phyloP scores from a whole-genome alignment of 2,113 vertebrate species.

The Burhinus bistriatus region DNA sequence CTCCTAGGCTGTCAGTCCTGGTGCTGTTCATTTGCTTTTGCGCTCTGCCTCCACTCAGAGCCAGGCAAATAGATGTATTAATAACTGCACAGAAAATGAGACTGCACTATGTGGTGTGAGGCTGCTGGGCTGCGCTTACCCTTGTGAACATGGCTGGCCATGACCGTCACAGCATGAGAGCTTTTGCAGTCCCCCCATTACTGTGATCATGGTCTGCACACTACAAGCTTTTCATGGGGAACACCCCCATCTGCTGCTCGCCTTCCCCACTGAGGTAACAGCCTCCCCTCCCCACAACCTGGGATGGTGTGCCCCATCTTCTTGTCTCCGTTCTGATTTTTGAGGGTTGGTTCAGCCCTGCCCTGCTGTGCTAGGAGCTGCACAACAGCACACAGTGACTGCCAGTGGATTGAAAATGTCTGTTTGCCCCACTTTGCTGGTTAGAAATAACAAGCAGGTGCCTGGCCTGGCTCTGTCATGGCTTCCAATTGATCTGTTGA shows the following conservation, averaged over 20 bases:
- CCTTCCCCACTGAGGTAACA: neutral
- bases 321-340: neutral
- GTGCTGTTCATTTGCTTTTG: neutral
- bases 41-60: neutral
- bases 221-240: neutral
- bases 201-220: neutral
- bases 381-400: neutral
- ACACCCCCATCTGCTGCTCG: neutral
- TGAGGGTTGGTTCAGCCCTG: neutral
- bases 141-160: neutral
- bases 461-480: neutral
- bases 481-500: neutral
- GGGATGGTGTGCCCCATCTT: neutral
- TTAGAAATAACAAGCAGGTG: conserved; percentile 21
- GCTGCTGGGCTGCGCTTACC: neutral
- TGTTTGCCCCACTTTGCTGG: neutral
- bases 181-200: neutral
- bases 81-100: neutral
- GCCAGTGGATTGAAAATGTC: neutral
- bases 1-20: neutral
- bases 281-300: neutral
- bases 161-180: neutral
- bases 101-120: fast-evolving
- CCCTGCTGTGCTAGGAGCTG: neutral
- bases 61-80: neutral